Evolutionary conservation across 2,113 vertebrate genomes (phyloP).

Genomic region (Silurus glanis): DNA sequence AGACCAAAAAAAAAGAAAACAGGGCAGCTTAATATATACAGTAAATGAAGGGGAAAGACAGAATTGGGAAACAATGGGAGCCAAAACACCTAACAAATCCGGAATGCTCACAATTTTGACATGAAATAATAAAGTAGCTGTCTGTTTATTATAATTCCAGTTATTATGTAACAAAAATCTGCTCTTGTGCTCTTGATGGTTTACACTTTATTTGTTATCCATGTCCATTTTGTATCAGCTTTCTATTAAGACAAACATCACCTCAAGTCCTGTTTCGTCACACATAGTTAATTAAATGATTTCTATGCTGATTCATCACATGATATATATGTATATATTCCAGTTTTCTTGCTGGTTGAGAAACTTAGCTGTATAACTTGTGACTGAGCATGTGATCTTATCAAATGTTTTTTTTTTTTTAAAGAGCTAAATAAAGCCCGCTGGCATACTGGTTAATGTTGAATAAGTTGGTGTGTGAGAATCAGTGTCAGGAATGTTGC

Average conservation of each 20-base stretch:
- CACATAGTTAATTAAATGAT: neutral
- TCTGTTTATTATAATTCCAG: neutral
- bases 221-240: neutral
- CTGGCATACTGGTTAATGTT: neutral
- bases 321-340: neutral
- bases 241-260: neutral
- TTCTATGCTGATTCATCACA: neutral
- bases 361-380: neutral
- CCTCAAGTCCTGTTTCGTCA: neutral
- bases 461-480: neutral
- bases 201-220: too few relatives aligned
- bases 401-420: neutral
- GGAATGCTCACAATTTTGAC: neutral
- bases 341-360: neutral
- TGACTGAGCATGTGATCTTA: slow-evolving; percentile 30
- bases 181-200: too few relatives aligned
- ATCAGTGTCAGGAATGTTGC: neutral
- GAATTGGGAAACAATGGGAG: too few relatives aligned
- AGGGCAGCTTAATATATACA: too few relatives aligned
- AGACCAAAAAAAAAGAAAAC: too few relatives aligned
- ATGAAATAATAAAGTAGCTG: neutral
- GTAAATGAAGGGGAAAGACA: too few relatives aligned
- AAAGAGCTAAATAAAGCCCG: neutral
- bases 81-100: too few relatives aligned
- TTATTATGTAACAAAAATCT: neutral